A percentile compares a stretch with the other conserved stretches of the same genome.
Conservation (phyloP, 2,797 vertebrate genomes). For the Pangasius larnaudii region DNA sequence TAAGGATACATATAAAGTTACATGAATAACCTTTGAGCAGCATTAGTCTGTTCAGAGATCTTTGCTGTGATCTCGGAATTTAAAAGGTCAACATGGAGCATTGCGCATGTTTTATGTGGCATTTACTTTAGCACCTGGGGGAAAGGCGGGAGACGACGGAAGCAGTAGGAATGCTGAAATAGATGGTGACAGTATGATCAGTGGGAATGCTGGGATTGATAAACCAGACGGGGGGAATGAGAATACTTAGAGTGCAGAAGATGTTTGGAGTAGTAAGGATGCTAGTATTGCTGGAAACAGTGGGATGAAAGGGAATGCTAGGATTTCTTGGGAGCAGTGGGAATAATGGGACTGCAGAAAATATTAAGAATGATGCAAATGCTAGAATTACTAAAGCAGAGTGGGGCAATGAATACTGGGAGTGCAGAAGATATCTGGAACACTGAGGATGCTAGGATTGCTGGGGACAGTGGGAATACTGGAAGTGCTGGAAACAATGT, state of each 20-base stretch:
- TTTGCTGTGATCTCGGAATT: background rate
- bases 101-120: background rate
- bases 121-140: background rate
- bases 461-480: background rate
- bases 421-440: background rate
- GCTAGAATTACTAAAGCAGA: background rate
- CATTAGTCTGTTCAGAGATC: background rate
- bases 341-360: background rate
- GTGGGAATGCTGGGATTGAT: background rate
- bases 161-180: background rate
- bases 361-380: background rate
- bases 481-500: background rate
- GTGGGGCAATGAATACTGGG: background rate
- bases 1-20: background rate
- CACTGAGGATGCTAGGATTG: background rate
- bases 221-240: background rate
- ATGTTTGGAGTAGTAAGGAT: too few relatives aligned
- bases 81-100: conserved; percentile 2
- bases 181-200: too few relatives aligned
- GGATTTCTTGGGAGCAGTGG: background rate
- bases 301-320: background rate
- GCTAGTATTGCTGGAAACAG: background rate
- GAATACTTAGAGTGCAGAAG: background rate
- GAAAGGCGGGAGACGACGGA: background rate
- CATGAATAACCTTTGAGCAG: background rate